These are phyloP conservation scores for Coenobita brevimanus DNA, from an alignment of 1,140 invertebrate species.

Conservation along the genomic window DNA sequence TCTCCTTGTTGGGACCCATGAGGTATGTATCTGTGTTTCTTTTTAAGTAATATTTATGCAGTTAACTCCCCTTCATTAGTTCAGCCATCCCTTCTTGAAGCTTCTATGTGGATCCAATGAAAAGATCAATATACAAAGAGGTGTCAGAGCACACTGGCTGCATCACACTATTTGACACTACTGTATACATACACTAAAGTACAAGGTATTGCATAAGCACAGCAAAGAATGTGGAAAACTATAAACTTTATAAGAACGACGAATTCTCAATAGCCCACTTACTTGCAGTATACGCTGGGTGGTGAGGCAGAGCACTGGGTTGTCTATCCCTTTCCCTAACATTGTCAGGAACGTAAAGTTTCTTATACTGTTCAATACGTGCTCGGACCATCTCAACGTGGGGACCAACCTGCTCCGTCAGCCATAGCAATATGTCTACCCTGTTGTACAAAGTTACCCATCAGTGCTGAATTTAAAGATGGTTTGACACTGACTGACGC, in stretches of 20 bases:
- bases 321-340: too few species aligned
- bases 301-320: not conserved
- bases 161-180: not conserved
- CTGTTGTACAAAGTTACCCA: not conserved
- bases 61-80: too few species aligned
- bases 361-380: slow-evolving; percentile 43
- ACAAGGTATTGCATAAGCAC: not conserved
- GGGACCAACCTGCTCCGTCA: slow-evolving; percentile 35
- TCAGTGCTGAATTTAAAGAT: too few species aligned
- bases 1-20: too few species aligned
- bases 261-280: slow-evolving; percentile 3
- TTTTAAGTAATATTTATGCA: too few species aligned
- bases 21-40: too few species aligned
- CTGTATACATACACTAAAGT: not conserved
- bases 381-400: slow-evolving; percentile 38
- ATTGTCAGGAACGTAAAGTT: not conserved
- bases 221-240: not conserved
- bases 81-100: too few species aligned
- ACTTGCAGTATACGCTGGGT: slow-evolving; percentile 5
- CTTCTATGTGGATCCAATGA: too few species aligned
- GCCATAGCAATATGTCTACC: slow-evolving; percentile 36
- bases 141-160: not conserved
- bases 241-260: not conserved
- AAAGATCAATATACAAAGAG: not conserved
- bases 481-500: too few species aligned